Percentiles rank a stretch among this genome's conserved stretches.
phyloP scores from a whole-genome alignment of 2,888 invertebrate species.

The Trissonchulus sp. region DNA sequence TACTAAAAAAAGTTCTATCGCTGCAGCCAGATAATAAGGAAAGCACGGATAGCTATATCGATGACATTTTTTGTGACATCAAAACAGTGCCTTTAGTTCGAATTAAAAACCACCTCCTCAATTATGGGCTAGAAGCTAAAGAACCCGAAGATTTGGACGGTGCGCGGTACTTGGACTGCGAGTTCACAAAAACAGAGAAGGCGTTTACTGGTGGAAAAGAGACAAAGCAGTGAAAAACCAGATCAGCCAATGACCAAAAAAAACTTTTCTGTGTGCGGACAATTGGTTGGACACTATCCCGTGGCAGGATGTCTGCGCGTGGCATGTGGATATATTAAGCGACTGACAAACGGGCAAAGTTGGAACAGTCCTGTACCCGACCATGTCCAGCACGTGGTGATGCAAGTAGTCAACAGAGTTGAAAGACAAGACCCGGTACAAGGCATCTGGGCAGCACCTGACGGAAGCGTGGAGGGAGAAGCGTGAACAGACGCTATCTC shows the following conservation, averaged over 20 bases:
- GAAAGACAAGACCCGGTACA: neutral
- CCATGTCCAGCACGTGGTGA: too few relatives aligned
- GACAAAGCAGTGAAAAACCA: too few relatives aligned
- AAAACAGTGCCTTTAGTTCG: neutral
- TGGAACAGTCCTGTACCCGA: too few relatives aligned
- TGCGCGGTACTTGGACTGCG: neutral
- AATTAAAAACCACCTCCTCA: neutral
- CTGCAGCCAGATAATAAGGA: neutral
- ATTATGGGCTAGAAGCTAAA: slow-evolving; percentile 16
- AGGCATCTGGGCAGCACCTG: neutral
- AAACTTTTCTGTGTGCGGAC: too few relatives aligned
- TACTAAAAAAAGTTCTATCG: slow-evolving; percentile 1
- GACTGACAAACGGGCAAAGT: too few relatives aligned
- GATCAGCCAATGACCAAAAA: too few relatives aligned
- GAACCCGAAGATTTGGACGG: neutral
- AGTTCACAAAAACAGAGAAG: neutral
- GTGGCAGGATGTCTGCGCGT: too few relatives aligned
- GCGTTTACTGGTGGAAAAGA: too few relatives aligned
- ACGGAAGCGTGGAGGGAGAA: neutral
- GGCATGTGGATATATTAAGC: too few relatives aligned
- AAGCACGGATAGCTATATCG: slow-evolving; percentile 1
- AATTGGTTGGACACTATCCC: too few relatives aligned
- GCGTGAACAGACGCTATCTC: neutral
- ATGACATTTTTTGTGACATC: slow-evolving; percentile 7
- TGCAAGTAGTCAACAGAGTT: neutral